A percentile compares a stretch with the other conserved stretches of the same genome.
phyloP scores from a whole-genome alignment of 2,797 vertebrate species.

The Clamator glandarius region DNA sequence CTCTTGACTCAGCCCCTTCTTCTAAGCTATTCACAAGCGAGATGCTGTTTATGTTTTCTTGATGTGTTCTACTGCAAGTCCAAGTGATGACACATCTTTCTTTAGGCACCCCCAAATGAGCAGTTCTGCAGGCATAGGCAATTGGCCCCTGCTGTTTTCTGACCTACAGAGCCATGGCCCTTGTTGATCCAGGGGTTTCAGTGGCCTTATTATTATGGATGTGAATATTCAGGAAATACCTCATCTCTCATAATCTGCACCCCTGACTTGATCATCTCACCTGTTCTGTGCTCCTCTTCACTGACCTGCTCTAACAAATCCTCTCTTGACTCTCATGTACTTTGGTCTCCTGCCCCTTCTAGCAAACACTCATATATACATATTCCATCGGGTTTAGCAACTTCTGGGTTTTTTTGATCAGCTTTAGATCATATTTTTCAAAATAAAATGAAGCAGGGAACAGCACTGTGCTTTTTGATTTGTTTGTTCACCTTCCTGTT shows the following conservation, averaged over 20 bases:
- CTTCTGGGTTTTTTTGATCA: neutral
- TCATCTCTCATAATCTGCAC: neutral
- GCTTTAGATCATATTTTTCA: neutral
- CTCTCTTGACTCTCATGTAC: neutral
- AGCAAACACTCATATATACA: neutral
- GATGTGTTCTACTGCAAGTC: neutral
- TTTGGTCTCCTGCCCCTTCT: neutral
- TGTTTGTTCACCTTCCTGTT: neutral
- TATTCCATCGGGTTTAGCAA: neutral
- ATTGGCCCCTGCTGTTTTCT: neutral
- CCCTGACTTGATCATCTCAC: neutral
- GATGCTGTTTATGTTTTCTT: neutral
- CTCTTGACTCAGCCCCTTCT: neutral
- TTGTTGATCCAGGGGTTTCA: neutral
- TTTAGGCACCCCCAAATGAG: neutral
- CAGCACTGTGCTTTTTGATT: neutral
- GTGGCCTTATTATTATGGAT: accelerated
- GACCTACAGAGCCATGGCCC: neutral
- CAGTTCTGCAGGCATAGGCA: neutral
- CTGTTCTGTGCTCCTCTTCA: neutral
- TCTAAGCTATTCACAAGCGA: neutral
- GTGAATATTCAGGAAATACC: neutral
- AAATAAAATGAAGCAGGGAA: neutral
- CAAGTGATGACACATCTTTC: neutral
- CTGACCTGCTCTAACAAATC: neutral